These are phyloP conservation scores for Caerostris extrusa DNA, from an alignment of 1,140 invertebrate genomes.

Conservation along the genomic window DNA sequence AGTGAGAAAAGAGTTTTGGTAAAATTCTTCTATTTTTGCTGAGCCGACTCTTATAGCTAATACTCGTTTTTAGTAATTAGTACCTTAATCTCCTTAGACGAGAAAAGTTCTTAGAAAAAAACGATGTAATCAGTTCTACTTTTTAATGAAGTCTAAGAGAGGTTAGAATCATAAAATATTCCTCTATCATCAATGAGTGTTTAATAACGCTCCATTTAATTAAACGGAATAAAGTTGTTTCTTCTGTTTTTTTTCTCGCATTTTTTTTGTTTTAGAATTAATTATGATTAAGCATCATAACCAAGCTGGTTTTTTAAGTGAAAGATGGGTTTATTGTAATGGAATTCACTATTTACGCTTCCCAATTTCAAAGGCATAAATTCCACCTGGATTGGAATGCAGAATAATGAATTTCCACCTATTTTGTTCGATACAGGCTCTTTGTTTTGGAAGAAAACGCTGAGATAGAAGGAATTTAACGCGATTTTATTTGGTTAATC, in stretches of 20 bases:
- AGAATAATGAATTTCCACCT: constrained; percentile 3
- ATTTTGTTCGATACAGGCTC: background rate
- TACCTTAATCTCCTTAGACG: constrained; percentile 33
- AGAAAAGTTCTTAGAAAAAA: background rate
- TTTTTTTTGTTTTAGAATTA: constrained; percentile 54
- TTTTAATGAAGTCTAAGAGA: constrained; percentile 51
- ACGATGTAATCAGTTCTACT: constrained; percentile 32
- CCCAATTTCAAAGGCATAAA: background rate
- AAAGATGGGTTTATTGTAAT: constrained; percentile 21
- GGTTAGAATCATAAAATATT: constrained; percentile 49
- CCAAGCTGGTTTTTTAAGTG: background rate
- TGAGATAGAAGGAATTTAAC: background rate
- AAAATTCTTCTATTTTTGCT: constrained; percentile 28
- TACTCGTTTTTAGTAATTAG: constrained; percentile 51
- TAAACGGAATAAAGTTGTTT: constrained; percentile 46
- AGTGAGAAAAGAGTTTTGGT: constrained; percentile 31
- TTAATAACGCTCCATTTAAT: constrained; percentile 60
- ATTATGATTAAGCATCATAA: constrained; percentile 44
- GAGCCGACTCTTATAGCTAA: background rate
- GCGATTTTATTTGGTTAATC: too few relatives aligned
- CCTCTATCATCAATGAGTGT: constrained; percentile 42
- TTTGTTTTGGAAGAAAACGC: background rate
- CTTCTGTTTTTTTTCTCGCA: background rate
- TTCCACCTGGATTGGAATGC: background rate
- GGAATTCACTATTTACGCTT: background rate